These are phyloP conservation scores for Neolamprologus toae DNA, from an alignment of 2,113 vertebrate species.

Conservation along the genomic window DNA sequence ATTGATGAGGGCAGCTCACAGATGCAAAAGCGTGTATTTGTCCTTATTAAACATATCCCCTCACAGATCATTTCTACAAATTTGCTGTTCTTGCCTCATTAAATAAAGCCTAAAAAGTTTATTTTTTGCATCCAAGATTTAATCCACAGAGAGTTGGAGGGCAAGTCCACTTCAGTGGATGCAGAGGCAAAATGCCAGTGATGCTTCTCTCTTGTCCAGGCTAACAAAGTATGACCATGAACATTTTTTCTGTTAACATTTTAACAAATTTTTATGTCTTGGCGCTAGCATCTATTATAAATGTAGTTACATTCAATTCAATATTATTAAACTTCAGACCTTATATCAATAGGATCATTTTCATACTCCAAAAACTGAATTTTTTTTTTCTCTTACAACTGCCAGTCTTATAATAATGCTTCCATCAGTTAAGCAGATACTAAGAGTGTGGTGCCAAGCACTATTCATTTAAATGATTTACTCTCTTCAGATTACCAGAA, in stretches of 20 bases:
- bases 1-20: background rate
- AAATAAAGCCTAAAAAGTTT: background rate
- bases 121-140: background rate
- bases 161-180: background rate
- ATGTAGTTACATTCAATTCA: background rate
- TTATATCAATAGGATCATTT: background rate
- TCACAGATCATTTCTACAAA: background rate
- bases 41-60: background rate
- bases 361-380: background rate
- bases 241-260: background rate
- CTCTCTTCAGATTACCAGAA: slow-evolving; percentile 24
- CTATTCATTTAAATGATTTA: slow-evolving; percentile 15
- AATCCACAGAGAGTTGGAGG: background rate
- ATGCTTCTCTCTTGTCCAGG: background rate
- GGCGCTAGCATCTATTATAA: background rate
- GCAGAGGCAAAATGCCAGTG: background rate
- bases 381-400: background rate
- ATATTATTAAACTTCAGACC: background rate
- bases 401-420: background rate
- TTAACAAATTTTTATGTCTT: background rate
- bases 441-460: background rate
- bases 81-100: background rate
- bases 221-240: background rate
- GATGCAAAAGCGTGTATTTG: background rate
- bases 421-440: slow-evolving; percentile 9